Evolutionary conservation across 2,113 vertebrate species (phyloP).

Genomic region (Arvicanthis niloticus): DNA sequence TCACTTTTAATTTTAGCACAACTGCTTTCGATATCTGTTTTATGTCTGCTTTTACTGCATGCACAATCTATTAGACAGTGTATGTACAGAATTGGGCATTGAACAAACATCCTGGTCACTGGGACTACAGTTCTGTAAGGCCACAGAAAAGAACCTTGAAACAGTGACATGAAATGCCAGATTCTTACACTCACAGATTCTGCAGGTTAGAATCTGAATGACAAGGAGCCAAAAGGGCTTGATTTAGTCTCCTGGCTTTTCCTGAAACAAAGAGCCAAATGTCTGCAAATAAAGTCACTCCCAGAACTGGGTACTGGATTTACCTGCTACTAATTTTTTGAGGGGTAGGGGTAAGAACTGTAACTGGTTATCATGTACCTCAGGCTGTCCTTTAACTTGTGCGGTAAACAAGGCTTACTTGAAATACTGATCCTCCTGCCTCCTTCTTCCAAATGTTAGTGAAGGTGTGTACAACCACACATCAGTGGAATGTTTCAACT

Average conservation of each 20-base stretch:
- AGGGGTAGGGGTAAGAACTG: background rate
- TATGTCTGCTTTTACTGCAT: constrained; percentile 7
- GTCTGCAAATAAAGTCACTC: background rate
- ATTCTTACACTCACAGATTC: background rate
- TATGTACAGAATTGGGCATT: background rate
- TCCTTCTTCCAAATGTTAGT: background rate
- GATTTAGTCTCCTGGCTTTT: background rate
- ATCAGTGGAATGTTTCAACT: background rate
- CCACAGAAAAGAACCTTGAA: background rate
- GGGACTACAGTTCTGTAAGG: background rate
- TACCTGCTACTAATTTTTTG: background rate
- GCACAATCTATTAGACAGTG: constrained; percentile 12
- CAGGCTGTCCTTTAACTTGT: background rate
- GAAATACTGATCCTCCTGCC: background rate
- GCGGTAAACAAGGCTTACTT: background rate
- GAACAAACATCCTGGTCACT: constrained; percentile 31
- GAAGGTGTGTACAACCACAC: background rate
- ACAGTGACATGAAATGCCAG: background rate
- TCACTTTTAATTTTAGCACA: constrained; percentile 34
- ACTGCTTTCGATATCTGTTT: constrained; percentile 53
- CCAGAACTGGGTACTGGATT: background rate
- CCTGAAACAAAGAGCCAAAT: background rate
- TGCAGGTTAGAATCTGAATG: background rate
- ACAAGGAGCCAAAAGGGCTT: too few relatives aligned
- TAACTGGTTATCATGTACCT: background rate